Evolutionary conservation across 2,797 vertebrate genomes (phyloP).

Genomic region (Prionace glauca): DNA sequence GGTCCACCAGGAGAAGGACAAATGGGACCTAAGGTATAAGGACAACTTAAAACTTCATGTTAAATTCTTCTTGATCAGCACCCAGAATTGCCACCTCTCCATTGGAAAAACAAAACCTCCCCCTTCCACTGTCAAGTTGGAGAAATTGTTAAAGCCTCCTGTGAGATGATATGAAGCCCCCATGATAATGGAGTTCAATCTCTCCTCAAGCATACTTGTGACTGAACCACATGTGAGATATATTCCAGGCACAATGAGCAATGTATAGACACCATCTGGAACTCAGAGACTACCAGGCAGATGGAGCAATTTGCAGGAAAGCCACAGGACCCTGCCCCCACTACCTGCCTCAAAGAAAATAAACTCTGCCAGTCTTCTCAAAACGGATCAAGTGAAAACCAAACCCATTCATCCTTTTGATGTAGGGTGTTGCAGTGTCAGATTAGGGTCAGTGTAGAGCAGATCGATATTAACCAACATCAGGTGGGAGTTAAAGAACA

Average conservation of each 20-base stretch:
- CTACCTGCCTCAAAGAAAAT: neutral
- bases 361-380: neutral
- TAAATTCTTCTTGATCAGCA: neutral
- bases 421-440: neutral
- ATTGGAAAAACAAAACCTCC: neutral
- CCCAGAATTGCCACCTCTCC: neutral
- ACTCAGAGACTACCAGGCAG: neutral
- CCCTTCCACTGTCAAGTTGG: neutral
- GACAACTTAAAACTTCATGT: neutral
- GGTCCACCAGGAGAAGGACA: constrained; percentile 76
- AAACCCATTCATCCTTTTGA: neutral
- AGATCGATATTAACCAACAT: too few species aligned
- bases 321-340: neutral
- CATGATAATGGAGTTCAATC: too few species aligned
- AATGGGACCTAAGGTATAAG: constrained; percentile 72
- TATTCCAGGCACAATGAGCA: neutral
- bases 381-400: neutral
- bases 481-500: too few species aligned
- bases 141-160: too few species aligned
- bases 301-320: neutral
- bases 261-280: neutral
- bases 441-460: neutral
- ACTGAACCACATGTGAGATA: neutral
- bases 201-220: neutral
- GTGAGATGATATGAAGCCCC: neutral